Evolutionary conservation across 2,888 invertebrate species (phyloP), one percentile per base, ranked within the genome.

Genomic region (Drosophila macrospina): DNA sequence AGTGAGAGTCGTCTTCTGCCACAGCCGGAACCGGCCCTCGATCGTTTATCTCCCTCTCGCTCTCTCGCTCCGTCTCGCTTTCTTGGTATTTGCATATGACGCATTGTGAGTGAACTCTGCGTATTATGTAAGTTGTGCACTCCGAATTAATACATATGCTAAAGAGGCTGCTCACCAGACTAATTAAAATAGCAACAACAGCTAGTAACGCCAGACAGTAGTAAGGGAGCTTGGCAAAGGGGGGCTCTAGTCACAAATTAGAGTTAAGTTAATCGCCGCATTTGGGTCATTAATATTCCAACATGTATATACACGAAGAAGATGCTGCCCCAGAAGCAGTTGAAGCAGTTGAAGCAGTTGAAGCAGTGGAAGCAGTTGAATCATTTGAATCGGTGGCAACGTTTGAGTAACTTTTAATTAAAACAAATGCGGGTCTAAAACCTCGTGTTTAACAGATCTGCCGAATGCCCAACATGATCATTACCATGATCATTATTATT

Each of bases 361-460:
- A n/a, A n/a, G n/a, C n/a, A n/a, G n/a, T n/a, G n/a, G n/a, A n/a
- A n/a, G n/a, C n/a, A n/a, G n/a, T n/a, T n/a, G n/a, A n/a, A n/a
- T n/a, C n/a, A n/a, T n/a, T n/a, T n/a, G n/a, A n/a, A n/a, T n/a
- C n/a, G n/a, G n/a, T 41, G 52, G 52, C 52, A 55, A 44, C 44
- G 44, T 63, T 82, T 86, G 80, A 47, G 88, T 59, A 88, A 83
- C 62, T 45, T 69, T 80, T 76, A 83, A 88, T 83, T 76, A 79
- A 81, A 45, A 65, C 32, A 47, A 42, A 69, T 69, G 32, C 51
- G 41, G 26, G 37, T 37, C 36, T 10, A 39, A 20, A 32, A 34
- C 34, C 20, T 20, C 41, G 41, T 32, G 28, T 51, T 51, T 42
- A 42, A 26, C 44, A 15, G 28, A 45, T 55, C 10, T 30, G 37